Conservation (phyloP, 2,113 vertebrate genomes). For the Pterocles gutturalis region DNA sequence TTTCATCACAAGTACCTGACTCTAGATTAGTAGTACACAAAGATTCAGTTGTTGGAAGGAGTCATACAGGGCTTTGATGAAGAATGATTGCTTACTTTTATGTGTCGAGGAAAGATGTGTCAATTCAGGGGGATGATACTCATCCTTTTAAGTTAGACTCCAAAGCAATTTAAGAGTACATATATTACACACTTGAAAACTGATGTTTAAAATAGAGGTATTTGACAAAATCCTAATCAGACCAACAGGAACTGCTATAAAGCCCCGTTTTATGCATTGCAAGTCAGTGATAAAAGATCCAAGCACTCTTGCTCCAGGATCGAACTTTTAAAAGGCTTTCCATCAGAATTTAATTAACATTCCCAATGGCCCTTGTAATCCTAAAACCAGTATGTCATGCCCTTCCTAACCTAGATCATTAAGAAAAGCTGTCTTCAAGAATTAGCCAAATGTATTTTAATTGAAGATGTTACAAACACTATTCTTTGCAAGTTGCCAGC, state of each 20-base stretch:
- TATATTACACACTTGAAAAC: background rate
- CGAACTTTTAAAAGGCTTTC: conserved; percentile 9
- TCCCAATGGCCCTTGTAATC: background rate
- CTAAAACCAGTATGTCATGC: background rate
- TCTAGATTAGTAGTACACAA: background rate
- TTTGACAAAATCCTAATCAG: background rate
- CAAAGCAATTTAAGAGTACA: background rate
- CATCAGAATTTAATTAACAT: conserved; percentile 32
- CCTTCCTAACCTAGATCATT: background rate
- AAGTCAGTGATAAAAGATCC: background rate
- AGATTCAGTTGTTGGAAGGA: background rate
- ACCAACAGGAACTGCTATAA: background rate
- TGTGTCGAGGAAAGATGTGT: rapidly evolving
- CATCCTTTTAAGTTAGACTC: background rate
- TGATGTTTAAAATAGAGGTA: background rate
- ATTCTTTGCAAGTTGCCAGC: background rate
- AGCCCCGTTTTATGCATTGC: background rate
- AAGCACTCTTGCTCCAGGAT: background rate
- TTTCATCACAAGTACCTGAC: background rate
- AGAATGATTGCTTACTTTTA: background rate
- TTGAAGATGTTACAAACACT: background rate
- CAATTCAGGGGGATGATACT: background rate
- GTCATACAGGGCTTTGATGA: background rate
- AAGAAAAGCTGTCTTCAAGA: background rate
- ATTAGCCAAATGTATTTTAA: background rate